These are phyloP conservation scores for Otocyon megalotis DNA, from an alignment of 2,113 vertebrate species.

Conservation along the genomic window DNA sequence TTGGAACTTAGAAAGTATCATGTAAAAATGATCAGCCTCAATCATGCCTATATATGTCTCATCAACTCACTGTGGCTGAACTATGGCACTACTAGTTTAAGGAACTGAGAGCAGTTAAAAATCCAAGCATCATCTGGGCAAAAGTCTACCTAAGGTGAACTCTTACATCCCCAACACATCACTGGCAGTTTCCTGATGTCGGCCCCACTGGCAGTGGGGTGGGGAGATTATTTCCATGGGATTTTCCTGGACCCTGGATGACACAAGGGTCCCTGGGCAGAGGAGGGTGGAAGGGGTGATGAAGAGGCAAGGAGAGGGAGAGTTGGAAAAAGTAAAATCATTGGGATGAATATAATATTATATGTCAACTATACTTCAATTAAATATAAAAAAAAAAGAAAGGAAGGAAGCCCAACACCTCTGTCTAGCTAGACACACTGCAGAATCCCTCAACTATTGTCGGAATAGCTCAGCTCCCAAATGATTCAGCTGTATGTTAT, in stretches of 20 bases:
- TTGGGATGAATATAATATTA: neutral
- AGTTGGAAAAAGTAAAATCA: neutral
- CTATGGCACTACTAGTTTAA: neutral
- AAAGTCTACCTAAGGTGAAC: neutral
- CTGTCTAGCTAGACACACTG: rapidly evolving
- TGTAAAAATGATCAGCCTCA: neutral
- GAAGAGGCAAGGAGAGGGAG: neutral
- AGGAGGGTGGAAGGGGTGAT: neutral
- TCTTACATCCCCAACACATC: neutral
- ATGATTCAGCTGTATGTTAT: rapidly evolving
- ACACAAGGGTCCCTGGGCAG: neutral
- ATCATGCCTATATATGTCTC: neutral
- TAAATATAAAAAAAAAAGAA: neutral
- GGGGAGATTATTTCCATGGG: neutral
- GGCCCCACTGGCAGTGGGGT: neutral
- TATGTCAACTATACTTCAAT: neutral
- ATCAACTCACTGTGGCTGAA: neutral
- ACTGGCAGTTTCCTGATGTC: neutral
- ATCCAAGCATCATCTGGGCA: neutral
- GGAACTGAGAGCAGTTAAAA: neutral
- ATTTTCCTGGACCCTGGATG: neutral
- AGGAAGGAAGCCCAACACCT: neutral
- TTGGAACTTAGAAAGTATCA: neutral
- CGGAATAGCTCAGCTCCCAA: neutral
- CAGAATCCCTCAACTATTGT: neutral